Percentiles rank a stretch among this genome's conserved stretches.
These are phyloP conservation scores for Actias luna DNA, from an alignment of 2,888 invertebrate species.

Conservation along the genomic window DNA sequence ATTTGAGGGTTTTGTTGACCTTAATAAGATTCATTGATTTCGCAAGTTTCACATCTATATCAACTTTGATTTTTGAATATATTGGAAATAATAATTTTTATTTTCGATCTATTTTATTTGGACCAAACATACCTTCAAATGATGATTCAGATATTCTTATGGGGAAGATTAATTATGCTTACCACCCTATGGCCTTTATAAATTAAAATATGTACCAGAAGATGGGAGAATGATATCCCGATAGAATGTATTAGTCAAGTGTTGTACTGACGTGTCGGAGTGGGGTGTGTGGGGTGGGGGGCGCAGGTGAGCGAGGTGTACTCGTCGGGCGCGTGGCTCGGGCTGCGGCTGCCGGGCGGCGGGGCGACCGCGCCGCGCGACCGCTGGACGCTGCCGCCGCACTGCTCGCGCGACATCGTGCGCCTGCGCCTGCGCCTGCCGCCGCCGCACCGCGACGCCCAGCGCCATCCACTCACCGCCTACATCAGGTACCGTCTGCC, in stretches of 20 bases:
- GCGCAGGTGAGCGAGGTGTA: constrained; percentile 88
- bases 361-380: constrained; percentile 89
- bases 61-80: too few species aligned
- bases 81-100: too few species aligned
- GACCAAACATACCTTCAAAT: too few species aligned
- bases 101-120: too few species aligned
- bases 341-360: constrained; percentile 92
- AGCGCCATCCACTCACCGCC: constrained; percentile 75
- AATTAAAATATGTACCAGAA: too few species aligned
- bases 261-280: neutral
- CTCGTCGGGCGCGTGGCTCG: constrained; percentile 95
- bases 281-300: neutral
- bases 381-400: constrained; percentile 94
- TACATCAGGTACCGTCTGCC: constrained; percentile 42
- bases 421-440: constrained; percentile 80
- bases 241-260: neutral
- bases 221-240: too few species aligned
- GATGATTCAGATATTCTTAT: too few species aligned
- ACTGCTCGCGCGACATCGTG: constrained; percentile 93
- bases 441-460: constrained; percentile 18
- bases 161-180: too few species aligned
- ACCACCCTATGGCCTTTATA: too few species aligned
- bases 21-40: too few species aligned
- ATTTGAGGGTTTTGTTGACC: too few species aligned
- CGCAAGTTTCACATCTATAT: too few species aligned